phyloP scores from a whole-genome alignment of 2,797 vertebrate genomes.

The Danionella dracula region DNA sequence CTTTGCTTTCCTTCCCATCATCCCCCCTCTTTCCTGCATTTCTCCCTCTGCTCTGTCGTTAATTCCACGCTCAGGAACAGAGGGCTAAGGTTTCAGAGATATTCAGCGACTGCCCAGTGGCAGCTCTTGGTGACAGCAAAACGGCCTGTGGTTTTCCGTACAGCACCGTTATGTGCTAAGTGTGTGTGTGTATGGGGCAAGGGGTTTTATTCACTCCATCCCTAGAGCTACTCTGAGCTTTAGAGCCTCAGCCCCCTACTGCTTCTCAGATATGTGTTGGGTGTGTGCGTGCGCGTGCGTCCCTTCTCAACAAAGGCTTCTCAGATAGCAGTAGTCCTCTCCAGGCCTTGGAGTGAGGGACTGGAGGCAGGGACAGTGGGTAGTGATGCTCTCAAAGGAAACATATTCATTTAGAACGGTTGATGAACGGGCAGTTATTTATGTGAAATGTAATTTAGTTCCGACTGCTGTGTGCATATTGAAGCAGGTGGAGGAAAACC shows the following conservation, averaged over 20 bases:
- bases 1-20: constrained; percentile 12
- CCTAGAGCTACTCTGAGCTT: constrained; percentile 38
- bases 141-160: constrained; percentile 32
- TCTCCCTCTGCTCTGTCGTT: not conserved
- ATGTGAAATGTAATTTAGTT: not conserved
- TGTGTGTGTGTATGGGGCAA: not conserved
- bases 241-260: constrained; percentile 45
- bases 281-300: not conserved
- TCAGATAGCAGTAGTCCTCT: constrained; percentile 30
- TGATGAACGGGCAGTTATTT: constrained; percentile 19
- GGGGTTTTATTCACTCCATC: constrained; percentile 27
- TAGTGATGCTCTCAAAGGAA: constrained; percentile 11
- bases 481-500: not conserved
- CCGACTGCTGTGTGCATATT: not conserved
- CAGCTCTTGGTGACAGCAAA: constrained; percentile 20
- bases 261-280: constrained; percentile 43
- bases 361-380: constrained; percentile 27
- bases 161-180: not conserved
- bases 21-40: not conserved
- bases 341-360: constrained; percentile 32
- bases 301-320: constrained; percentile 43
- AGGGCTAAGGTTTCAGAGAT: constrained; percentile 39
- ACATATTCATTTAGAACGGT: constrained; percentile 28
- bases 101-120: constrained; percentile 18
- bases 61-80: constrained; percentile 29